These are phyloP conservation scores for Drosophila bipectinata DNA, from an alignment of 1,140 invertebrate species.

Conservation along the genomic window DNA sequence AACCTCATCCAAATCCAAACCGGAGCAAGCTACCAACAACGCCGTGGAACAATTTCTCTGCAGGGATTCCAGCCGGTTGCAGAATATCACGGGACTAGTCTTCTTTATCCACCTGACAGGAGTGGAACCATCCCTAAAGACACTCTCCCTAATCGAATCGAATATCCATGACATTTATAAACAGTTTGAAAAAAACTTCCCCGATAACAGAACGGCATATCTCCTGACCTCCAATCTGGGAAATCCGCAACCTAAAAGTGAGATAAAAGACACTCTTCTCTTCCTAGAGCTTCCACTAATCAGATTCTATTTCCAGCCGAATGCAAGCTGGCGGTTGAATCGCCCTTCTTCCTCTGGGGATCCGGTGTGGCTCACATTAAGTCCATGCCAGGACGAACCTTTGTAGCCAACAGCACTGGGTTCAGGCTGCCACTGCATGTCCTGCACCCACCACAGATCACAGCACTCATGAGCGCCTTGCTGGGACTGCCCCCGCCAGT, in stretches of 20 bases:
- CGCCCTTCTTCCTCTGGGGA: slow-evolving; percentile 97
- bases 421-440: slow-evolving; percentile 84
- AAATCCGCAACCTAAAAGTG: slow-evolving; percentile 92
- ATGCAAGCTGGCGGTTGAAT: slow-evolving; percentile 94
- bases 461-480: slow-evolving; percentile 93
- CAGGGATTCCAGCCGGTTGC: slow-evolving; percentile 82
- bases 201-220: slow-evolving; percentile 92
- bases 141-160: slow-evolving; percentile 91
- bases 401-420: slow-evolving; percentile 24
- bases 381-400: slow-evolving; percentile 14
- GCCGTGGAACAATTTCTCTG: slow-evolving; percentile 90
- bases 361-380: slow-evolving; percentile 87
- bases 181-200: slow-evolving; percentile 89
- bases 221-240: slow-evolving; percentile 98
- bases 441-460: slow-evolving; percentile 94
- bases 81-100: slow-evolving; percentile 87
- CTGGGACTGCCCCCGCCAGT: slow-evolving; percentile 94
- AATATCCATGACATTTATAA: slow-evolving; percentile 89
- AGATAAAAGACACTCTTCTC: neutral
- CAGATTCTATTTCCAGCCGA: slow-evolving; percentile 89
- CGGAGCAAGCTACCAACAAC: slow-evolving; percentile 96
- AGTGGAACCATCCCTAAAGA: slow-evolving; percentile 92
- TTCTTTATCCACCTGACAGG: slow-evolving; percentile 97
- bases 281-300: neutral
- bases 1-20: slow-evolving; percentile 84